phyloP scores from a whole-genome alignment of 2,113 vertebrate genomes.

The Xiphophorus couchianus region DNA sequence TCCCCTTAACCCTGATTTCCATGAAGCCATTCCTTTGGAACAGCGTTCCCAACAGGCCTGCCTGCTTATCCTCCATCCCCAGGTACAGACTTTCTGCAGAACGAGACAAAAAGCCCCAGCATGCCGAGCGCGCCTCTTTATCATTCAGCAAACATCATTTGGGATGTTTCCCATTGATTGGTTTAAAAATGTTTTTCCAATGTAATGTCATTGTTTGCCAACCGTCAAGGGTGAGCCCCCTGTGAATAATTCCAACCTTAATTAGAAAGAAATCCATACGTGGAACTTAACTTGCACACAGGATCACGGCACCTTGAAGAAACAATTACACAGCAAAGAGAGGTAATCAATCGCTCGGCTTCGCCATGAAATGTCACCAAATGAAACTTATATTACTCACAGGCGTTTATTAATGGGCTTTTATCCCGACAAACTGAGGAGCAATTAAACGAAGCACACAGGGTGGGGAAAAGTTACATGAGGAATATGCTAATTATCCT shows the following conservation, averaged over 20 bases:
- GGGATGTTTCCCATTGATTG: slow-evolving; percentile 74
- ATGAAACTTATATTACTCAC: slow-evolving; percentile 61
- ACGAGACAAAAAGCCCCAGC: slow-evolving; percentile 36
- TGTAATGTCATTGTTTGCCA: slow-evolving; percentile 80
- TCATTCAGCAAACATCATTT: slow-evolving; percentile 73
- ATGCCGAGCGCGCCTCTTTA: slow-evolving; percentile 57
- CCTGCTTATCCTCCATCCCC: slow-evolving; percentile 52
- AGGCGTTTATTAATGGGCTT: slow-evolving; percentile 51
- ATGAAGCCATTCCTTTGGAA: slow-evolving; percentile 77
- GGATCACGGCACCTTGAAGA: slow-evolving; percentile 71
- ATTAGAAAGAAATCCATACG: slow-evolving; percentile 78
- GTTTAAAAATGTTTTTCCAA: slow-evolving; percentile 79
- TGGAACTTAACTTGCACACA: slow-evolving; percentile 64
- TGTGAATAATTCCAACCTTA: slow-evolving; percentile 77
- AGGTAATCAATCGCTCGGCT: slow-evolving; percentile 67
- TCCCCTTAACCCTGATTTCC: slow-evolving; percentile 78
- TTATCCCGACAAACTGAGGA: slow-evolving; percentile 36
- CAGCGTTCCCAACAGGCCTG: slow-evolving; percentile 55
- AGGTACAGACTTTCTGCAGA: slow-evolving; percentile 39
- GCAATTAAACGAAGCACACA: slow-evolving; percentile 17
- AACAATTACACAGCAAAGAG: slow-evolving; percentile 76
- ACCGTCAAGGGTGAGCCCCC: slow-evolving; percentile 71
- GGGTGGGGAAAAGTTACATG: background rate
- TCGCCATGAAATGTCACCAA: slow-evolving; percentile 71
- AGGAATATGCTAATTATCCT: background rate